Base-by-base conservation (phyloP, 2,888 invertebrate species). In the Drosophila multiciliata region DNA sequence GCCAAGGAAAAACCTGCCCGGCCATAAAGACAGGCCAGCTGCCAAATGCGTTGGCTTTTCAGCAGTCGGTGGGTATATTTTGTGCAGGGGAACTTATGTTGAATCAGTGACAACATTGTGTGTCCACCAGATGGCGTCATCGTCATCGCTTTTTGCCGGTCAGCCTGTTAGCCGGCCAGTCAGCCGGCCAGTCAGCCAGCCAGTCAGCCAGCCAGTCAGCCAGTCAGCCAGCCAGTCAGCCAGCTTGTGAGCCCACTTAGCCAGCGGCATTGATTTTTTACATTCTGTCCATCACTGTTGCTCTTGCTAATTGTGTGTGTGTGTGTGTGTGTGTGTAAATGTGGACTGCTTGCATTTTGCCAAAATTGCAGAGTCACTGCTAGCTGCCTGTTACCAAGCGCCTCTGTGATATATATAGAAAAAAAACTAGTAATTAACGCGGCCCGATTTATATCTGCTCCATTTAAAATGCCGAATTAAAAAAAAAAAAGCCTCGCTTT, bases 61-160 rank as follows among this genome's bases (percentile, higher is more conserved):
- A 53, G 65, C 61, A 49, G 73, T 42, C 65, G 55, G 33, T 40
- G 58, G 42, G 36, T 23, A 38, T 29, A 2, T 73, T 49, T 42
- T 36, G 36, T n/a, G 54, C n/a, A 17, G 15, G 60, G 63, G 17
- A 45, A 49, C 65, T 33, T 60, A 59, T 58, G 65, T 42, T 76
- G 76, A 82, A 73, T 78, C 80, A 75, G 70, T 87, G 83, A 75
- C 83, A 87, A 73, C 70, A 82, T 75, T 70, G 71, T 40, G 48
- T 66, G 57, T 61, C 66, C 78, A 70, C 73, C 86, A 84, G 80
- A 84, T 84, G 84, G 78, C 84, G 84, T 84, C 84, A 87, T 72
- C 76, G 80, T 66, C 72, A 75, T 66, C 66, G 80, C 55, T n/a
- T 68, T 71, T 68, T 54, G 71, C 71, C 62, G 63, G 62, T 29